Percentiles rank a stretch among this genome's conserved stretches.
Evolutionary conservation across 2,797 vertebrate genomes (phyloP).

Genomic region (Aselliscus stoliczkanus): DNA sequence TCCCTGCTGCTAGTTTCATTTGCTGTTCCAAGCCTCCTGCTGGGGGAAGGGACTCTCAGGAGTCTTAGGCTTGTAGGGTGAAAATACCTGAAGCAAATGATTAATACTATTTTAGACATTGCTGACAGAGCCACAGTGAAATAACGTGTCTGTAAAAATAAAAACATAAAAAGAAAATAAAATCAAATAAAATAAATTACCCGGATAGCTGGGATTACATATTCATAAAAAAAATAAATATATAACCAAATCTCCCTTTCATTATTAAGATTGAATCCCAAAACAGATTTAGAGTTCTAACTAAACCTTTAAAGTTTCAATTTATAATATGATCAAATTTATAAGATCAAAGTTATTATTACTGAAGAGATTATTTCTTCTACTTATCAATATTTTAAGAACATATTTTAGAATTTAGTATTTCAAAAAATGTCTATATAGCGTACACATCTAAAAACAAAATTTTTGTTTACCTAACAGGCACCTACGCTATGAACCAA

Average conservation of each 20-base stretch:
- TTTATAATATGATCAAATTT: background rate
- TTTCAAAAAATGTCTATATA: background rate
- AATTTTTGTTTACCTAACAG: background rate
- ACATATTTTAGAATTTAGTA: background rate
- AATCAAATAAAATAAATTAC: too few relatives aligned
- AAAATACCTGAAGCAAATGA: background rate
- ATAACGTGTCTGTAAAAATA: background rate
- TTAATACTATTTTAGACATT: background rate
- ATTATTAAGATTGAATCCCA: background rate
- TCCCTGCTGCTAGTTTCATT: background rate
- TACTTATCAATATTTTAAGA: conserved; percentile 24
- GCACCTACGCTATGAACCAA: background rate
- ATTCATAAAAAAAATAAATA: too few relatives aligned
- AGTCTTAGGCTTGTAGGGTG: background rate
- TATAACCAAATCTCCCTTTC: background rate
- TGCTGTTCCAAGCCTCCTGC: background rate
- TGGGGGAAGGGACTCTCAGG: background rate
- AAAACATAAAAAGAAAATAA: too few relatives aligned
- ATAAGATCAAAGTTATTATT: background rate
- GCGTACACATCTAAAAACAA: background rate
- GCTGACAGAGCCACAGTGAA: background rate
- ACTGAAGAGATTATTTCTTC: background rate
- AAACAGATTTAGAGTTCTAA: background rate
- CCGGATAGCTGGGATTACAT: too few relatives aligned
- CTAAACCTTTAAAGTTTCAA: background rate